These are phyloP conservation scores for Leuciscus idus DNA, from an alignment of 2,113 vertebrate species.

Conservation along the genomic window DNA sequence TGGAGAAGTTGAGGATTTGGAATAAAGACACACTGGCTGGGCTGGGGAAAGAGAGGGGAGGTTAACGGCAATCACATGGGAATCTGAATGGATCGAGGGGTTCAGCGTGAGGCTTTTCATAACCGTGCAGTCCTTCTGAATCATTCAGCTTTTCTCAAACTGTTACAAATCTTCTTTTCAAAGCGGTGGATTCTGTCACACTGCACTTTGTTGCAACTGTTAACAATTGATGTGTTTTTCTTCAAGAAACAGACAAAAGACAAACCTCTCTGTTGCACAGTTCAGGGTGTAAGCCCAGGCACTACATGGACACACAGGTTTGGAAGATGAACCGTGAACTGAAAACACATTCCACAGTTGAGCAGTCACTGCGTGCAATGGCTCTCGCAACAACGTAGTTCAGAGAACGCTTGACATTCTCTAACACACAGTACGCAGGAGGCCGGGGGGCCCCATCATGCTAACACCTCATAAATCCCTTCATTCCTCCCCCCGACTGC, in stretches of 20 bases:
- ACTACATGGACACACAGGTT: conserved; percentile 23
- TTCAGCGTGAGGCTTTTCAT: conserved; percentile 40
- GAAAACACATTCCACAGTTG: conserved; percentile 53
- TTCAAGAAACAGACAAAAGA: conserved; percentile 1
- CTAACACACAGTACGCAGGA: conserved; percentile 22
- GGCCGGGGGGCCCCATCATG: conserved; percentile 30
- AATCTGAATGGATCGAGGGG: conserved; percentile 36
- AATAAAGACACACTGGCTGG: not conserved
- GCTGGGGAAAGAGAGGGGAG: not conserved
- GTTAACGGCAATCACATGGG: conserved; percentile 21
- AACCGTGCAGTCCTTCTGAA: conserved; percentile 1
- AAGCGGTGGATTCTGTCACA: conserved; percentile 10
- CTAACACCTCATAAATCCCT: conserved; percentile 57
- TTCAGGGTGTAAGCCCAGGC: conserved; percentile 29
- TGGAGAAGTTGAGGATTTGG: not conserved
- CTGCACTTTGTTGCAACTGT: not conserved
- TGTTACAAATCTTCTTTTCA: not conserved
- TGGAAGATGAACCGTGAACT: conserved; percentile 44
- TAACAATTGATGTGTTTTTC: conserved; percentile 1
- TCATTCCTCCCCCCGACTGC: conserved; percentile 4
- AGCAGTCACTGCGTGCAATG: conserved; percentile 38
- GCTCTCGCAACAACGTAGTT: conserved; percentile 25
- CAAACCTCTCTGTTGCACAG: not conserved
- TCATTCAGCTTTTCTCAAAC: not conserved
- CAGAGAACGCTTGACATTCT: conserved; percentile 20